phyloP scores from a whole-genome alignment of 2,888 invertebrate genomes.

The Callinectes sapidus region DNA sequence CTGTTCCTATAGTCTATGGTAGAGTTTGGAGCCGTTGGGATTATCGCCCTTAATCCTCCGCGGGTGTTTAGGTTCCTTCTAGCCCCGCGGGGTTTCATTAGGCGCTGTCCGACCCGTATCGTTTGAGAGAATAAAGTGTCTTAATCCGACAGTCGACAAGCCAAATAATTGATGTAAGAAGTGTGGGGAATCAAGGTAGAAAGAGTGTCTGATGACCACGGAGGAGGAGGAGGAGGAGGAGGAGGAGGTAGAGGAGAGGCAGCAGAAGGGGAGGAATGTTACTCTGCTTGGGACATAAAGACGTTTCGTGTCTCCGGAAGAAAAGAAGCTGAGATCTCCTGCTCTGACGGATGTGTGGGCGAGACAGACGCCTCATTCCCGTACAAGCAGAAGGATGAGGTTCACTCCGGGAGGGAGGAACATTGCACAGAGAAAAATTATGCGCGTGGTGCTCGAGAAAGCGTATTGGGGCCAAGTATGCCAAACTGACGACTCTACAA shows the following conservation, averaged over 20 bases:
- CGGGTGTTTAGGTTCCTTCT: neutral
- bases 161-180: slow-evolving; percentile 51
- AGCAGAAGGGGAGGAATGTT: slow-evolving; percentile 5
- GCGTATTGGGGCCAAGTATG: neutral
- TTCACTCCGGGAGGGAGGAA: slow-evolving; percentile 2
- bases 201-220: neutral
- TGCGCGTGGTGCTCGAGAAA: neutral
- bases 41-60: neutral
- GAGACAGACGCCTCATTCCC: slow-evolving; percentile 32
- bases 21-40: neutral
- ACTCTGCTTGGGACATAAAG: neutral
- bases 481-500: neutral
- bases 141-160: slow-evolving; percentile 46
- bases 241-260: neutral
- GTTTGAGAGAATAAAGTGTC: slow-evolving; percentile 41
- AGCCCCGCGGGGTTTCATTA: slow-evolving; percentile 22
- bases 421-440: neutral
- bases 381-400: slow-evolving; percentile 31
- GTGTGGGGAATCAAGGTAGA: slow-evolving; percentile 18
- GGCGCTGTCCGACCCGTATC: slow-evolving; percentile 23
- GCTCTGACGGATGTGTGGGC: slow-evolving; percentile 2
- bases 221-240: neutral
- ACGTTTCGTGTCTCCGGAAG: slow-evolving; percentile 28
- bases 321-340: neutral
- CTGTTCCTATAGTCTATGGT: neutral